These are phyloP conservation scores for Andrena cerasifolii DNA, from an alignment of 1,140 invertebrate genomes.

Conservation along the genomic window DNA sequence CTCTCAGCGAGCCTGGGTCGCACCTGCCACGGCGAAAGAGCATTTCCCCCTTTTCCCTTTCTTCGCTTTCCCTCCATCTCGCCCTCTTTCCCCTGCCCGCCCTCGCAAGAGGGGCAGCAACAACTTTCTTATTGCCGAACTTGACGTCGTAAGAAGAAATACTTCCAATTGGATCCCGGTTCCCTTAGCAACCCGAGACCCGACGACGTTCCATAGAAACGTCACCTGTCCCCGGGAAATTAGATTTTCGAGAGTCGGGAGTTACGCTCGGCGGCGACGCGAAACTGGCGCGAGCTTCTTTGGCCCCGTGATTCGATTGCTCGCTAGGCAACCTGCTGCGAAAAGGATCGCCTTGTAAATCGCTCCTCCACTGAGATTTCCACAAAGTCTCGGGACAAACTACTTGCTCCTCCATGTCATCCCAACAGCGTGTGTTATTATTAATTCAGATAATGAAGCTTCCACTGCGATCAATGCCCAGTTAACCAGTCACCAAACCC, in stretches of 20 bases:
- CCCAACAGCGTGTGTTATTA: no score
- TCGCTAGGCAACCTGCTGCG: no score
- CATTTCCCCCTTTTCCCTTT: slow-evolving; percentile 40
- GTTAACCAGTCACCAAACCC: not conserved
- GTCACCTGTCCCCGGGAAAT: slow-evolving; percentile 24
- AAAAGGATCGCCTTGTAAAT: no score
- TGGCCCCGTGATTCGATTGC: not conserved
- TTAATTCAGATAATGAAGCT: no score
- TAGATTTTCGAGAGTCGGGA: slow-evolving; percentile 39
- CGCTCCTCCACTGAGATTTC: no score
- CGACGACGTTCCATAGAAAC: slow-evolving; percentile 27
- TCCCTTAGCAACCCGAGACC: slow-evolving; percentile 45
- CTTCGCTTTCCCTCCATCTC: slow-evolving; percentile 34
- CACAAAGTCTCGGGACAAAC: no score
- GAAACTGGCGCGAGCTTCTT: slow-evolving; percentile 4
- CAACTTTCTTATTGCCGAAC: slow-evolving; percentile 81
- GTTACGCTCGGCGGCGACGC: slow-evolving; percentile 18
- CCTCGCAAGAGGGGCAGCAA: slow-evolving; percentile 17
- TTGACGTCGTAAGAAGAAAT: slow-evolving; percentile 74
- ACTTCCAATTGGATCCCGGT: slow-evolving; percentile 72
- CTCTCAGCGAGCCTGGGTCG: slow-evolving; percentile 60
- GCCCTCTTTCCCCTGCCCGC: not conserved
- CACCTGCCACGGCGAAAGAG: slow-evolving; percentile 69
- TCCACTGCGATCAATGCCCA: no score
- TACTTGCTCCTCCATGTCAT: no score